Conservation (phyloP, 2,888 invertebrate genomes). For the Acanthosepion pharaonis region DNA sequence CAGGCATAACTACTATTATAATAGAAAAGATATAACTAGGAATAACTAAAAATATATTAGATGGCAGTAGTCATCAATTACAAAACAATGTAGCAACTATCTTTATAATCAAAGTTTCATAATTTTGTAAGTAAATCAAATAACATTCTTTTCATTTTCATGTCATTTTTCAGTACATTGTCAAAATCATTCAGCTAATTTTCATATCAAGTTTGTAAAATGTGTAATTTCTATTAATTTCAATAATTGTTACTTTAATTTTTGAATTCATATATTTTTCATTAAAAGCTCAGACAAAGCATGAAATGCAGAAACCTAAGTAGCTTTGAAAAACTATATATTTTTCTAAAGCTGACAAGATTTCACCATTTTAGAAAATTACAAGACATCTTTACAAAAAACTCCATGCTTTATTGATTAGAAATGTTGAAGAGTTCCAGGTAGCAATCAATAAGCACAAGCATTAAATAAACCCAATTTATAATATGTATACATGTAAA, state of each 20-base stretch:
- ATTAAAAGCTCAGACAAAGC: neutral
- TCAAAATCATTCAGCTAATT: neutral
- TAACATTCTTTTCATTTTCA: neutral
- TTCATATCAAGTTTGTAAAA: neutral
- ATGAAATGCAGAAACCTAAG: neutral
- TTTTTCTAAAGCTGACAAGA: conserved; percentile 15
- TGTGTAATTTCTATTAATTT: neutral
- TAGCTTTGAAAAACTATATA: neutral
- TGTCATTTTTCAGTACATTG: neutral
- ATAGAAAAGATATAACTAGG: neutral
- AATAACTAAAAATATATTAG: neutral
- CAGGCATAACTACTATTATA: neutral
- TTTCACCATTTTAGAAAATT: neutral
- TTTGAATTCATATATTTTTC: neutral
- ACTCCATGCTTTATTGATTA: conserved; percentile 13
- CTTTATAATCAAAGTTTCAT: neutral
- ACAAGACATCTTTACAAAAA: neutral
- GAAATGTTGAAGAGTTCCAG: neutral
- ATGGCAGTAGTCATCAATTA: neutral
- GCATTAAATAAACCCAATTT: neutral
- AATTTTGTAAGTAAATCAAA: neutral
- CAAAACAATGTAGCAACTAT: neutral
- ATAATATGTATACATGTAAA: neutral
- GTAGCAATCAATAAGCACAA: neutral
- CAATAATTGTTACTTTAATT: neutral